Base-by-base conservation (phyloP, 2,797 vertebrate genomes). In the Hemitrygon akajei region DNA sequence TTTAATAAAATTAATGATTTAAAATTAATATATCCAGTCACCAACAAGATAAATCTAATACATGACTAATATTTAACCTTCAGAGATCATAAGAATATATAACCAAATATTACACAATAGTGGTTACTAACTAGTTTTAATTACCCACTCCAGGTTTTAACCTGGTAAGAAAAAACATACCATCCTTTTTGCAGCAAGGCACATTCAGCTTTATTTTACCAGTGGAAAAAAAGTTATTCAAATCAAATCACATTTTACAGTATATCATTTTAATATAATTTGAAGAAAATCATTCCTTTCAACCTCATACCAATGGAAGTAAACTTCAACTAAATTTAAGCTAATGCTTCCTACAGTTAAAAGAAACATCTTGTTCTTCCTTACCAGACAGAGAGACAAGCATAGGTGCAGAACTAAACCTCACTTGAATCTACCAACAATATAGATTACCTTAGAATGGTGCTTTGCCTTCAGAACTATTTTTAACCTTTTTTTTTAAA, bases 11-110 rank as follows among this genome's bases (percentile, higher is more conserved):
- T 47, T 22, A 93, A 73, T 9, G 7, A 75, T 75, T 75, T 56
- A 92, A 89, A 92, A 93, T 91, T 63, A 75, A 5, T 9, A 93
- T 18, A 76, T 76, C 22, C 37, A 47, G 11, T 76, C 91, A 93
- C 91, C 71, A 93, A 11, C 69, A 63, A 40, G 56, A 69, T 75
- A 76, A 93, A 93, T 93, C 25, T 18, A 56, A 40, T 18, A 93
- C 69, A 92, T 92, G 56, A 75, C 71, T 75, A 30, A 75, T 14
- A 76, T 89, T 18, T n/a, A 69, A 75, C 73, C 56, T 75, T 92
- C 47, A 40, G 18, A 92, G 25, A 93, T 71, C 63, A 40, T 47
- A 22, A 37, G 7, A 37, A 6, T 92, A 3, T n/a, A 75, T 40
- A 73, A 93, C 40, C 71, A 69, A 91, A 47, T 40, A 16, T 25